phyloP scores from a whole-genome alignment of 1,140 invertebrate species.

The Cyphomyrmex costatus region DNA sequence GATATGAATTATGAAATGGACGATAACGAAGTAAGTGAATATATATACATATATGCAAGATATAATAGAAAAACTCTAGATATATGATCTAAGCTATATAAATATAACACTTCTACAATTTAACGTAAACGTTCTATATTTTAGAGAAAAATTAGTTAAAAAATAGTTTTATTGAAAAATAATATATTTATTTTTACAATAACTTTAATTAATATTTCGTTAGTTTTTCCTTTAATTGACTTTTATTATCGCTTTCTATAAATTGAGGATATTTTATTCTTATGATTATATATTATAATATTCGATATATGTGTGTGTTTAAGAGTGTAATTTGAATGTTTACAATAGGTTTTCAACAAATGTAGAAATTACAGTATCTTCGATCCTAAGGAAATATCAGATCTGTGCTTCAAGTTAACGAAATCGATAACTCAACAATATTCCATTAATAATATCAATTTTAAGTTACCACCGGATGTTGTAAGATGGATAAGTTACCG shows the following conservation, averaged over 20 bases:
- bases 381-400: slow-evolving; percentile 77
- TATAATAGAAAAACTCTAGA: background rate
- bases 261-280: too few species aligned
- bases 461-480: slow-evolving; percentile 56
- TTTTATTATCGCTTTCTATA: too few species aligned
- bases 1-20: slow-evolving; percentile 81
- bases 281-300: background rate
- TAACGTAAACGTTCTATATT: too few species aligned
- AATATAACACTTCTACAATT: too few species aligned
- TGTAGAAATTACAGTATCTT: slow-evolving; percentile 81
- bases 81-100: background rate
- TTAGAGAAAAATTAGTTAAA: too few species aligned
- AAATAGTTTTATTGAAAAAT: too few species aligned
- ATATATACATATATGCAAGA: background rate
- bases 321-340: slow-evolving; percentile 37
- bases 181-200: too few species aligned
- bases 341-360: slow-evolving; percentile 83
- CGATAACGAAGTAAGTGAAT: slow-evolving; percentile 72
- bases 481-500: slow-evolving; percentile 67
- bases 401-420: slow-evolving; percentile 69
- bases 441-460: slow-evolving; percentile 53
- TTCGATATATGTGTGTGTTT: background rate
- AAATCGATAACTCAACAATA: slow-evolving; percentile 57
- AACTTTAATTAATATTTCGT: too few species aligned
- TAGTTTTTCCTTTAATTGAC: too few species aligned